A percentile compares a stretch with the other conserved stretches of the same genome.
Evolutionary conservation across 2,797 vertebrate species (phyloP).

Genomic region (Hylomyscus alleni): DNA sequence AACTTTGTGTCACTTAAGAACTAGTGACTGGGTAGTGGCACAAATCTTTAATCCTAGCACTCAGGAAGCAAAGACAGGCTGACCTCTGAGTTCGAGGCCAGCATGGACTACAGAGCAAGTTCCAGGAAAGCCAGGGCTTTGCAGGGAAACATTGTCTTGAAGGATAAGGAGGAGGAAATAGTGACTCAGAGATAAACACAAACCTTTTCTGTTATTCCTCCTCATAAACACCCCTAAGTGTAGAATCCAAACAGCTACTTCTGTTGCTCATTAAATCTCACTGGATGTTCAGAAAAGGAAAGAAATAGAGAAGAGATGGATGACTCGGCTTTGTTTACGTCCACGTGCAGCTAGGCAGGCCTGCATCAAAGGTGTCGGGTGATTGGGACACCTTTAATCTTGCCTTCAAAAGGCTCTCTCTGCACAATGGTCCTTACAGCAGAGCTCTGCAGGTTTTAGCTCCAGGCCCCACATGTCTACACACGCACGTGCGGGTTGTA

Average conservation of each 20-base stretch:
- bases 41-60: neutral
- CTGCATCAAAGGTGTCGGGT: conserved; percentile 34
- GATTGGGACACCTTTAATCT: conserved; percentile 66
- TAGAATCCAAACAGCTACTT: neutral
- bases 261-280: neutral
- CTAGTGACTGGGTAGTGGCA: neutral
- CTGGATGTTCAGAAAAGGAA: neutral
- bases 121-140: neutral
- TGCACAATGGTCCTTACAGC: conserved; percentile 40
- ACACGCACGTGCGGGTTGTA: neutral
- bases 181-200: neutral
- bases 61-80: neutral
- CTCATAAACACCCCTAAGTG: too few species aligned
- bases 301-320: neutral
- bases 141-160: neutral
- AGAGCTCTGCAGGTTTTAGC: neutral
- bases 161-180: neutral
- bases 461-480: neutral
- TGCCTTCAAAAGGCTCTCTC: conserved; percentile 63
- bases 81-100: neutral
- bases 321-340: neutral
- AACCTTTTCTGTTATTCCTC: too few species aligned
- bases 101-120: neutral
- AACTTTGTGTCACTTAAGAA: neutral
- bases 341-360: conserved; percentile 14